Evolutionary conservation across 1,140 invertebrate species (phyloP).

Genomic region (Andrena cerasifolii): DNA sequence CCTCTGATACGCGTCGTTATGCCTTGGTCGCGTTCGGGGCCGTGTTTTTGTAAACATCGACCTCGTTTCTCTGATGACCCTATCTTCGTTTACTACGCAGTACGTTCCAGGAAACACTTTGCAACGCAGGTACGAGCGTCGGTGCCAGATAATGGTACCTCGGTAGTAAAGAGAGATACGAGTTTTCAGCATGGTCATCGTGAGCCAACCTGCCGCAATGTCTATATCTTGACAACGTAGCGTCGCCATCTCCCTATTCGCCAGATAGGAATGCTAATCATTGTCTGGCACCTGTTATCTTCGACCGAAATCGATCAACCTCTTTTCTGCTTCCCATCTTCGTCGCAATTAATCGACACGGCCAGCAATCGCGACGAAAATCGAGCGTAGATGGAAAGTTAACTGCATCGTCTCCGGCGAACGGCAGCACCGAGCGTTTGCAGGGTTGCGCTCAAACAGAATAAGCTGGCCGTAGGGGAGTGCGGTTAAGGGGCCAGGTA

Average conservation of each 20-base stretch:
- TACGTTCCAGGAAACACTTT: conserved; percentile 58
- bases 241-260: too few relatives aligned
- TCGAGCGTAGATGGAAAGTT: conserved; percentile 19
- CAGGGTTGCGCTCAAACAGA: conserved; percentile 55
- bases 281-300: too few relatives aligned
- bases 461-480: conserved; percentile 42
- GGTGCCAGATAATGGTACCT: conserved; percentile 26
- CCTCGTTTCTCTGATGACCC: conserved; percentile 48
- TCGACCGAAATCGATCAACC: conserved; percentile 13
- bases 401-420: not conserved
- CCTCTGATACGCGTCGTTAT: conserved; percentile 3
- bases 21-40: too few relatives aligned
- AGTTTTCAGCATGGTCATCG: not conserved
- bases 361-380: conserved; percentile 34
- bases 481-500: conserved; percentile 33
- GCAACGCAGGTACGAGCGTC: conserved; percentile 29
- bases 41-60: conserved; percentile 29
- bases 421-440: not conserved
- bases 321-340: conserved; percentile 16
- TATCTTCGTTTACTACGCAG: conserved; percentile 50
- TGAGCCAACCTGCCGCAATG: too few relatives aligned
- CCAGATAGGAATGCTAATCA: too few relatives aligned
- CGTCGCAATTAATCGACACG: too few relatives aligned
- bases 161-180: conserved; percentile 20
- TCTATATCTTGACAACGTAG: not conserved